Evolutionary conservation across 2,113 vertebrate genomes (phyloP).

Genomic region (Ovis aries): DNA sequence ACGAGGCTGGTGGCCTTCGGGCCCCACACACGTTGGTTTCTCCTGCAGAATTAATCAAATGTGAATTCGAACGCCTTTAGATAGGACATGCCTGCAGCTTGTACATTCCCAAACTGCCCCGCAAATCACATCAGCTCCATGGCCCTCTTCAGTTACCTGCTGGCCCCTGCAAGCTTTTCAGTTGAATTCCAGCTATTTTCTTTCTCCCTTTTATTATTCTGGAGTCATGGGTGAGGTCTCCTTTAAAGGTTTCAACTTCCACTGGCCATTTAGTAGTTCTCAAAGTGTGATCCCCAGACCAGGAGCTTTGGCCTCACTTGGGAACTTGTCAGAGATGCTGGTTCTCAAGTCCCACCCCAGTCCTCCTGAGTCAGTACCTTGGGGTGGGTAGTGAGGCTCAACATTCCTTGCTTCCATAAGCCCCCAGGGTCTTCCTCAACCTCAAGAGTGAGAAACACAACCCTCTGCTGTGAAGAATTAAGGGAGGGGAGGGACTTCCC

Average conservation of each 20-base stretch:
- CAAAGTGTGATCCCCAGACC: not conserved
- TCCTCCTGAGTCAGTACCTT: not conserved
- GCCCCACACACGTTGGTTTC: not conserved
- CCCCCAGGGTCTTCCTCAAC: not conserved
- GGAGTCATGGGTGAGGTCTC: not conserved
- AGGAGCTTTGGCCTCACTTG: not conserved
- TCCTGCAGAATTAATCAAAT: not conserved
- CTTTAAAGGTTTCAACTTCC: not conserved
- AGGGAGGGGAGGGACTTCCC: not conserved
- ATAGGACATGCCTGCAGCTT: no score
- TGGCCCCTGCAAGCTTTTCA: not conserved
- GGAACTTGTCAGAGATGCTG: not conserved
- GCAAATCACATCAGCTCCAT: not conserved
- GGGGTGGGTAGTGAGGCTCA: rapidly evolving
- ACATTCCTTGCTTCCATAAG: not conserved
- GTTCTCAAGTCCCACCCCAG: not conserved
- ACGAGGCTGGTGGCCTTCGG: not conserved
- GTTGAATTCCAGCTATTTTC: not conserved
- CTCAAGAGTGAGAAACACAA: not conserved
- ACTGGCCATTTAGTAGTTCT: not conserved
- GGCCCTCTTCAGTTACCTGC: not conserved
- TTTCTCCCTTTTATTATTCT: not conserved
- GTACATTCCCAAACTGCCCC: not conserved
- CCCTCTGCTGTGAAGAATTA: not conserved
- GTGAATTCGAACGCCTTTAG: not conserved